Evolutionary conservation across 2,797 vertebrate species (phyloP).

Genomic region (Smutsia gigantea): DNA sequence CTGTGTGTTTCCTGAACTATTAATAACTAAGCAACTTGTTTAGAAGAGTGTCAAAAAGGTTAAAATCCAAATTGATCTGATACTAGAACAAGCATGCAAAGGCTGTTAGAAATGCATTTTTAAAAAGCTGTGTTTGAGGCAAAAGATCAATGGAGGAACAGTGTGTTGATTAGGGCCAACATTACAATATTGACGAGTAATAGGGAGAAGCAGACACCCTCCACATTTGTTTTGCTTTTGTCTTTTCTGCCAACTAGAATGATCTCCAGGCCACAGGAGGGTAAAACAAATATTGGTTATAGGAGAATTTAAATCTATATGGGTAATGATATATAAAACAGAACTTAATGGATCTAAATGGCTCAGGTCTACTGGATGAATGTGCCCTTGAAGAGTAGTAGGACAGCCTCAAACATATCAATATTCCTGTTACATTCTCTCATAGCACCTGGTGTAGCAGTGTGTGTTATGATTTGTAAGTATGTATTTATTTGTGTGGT

Average conservation of each 20-base stretch:
- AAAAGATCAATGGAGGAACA: constrained; percentile 49
- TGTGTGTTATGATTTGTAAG: neutral
- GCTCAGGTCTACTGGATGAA: constrained; percentile 15
- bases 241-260: constrained; percentile 40
- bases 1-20: neutral
- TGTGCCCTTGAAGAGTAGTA: constrained; percentile 49
- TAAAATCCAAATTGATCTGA: constrained; percentile 11
- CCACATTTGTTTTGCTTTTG: constrained; percentile 52
- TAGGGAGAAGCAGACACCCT: neutral
- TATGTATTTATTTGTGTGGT: neutral
- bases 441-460: neutral
- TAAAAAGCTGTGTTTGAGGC: constrained; percentile 25
- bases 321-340: constrained; percentile 27
- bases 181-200: constrained; percentile 44
- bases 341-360: constrained; percentile 36
- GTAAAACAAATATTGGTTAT: constrained; percentile 45
- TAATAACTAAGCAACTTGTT: neutral
- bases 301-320: constrained; percentile 41
- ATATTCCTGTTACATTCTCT: neutral
- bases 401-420: neutral
- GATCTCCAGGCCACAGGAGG: neutral
- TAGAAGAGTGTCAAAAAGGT: neutral
- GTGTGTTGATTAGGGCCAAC: constrained; percentile 14
- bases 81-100: neutral
- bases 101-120: neutral